Percentiles rank a stretch among this genome's conserved stretches.
phyloP scores from a whole-genome alignment of 2,888 invertebrate genomes.

The Psococerastis gibbosa region DNA sequence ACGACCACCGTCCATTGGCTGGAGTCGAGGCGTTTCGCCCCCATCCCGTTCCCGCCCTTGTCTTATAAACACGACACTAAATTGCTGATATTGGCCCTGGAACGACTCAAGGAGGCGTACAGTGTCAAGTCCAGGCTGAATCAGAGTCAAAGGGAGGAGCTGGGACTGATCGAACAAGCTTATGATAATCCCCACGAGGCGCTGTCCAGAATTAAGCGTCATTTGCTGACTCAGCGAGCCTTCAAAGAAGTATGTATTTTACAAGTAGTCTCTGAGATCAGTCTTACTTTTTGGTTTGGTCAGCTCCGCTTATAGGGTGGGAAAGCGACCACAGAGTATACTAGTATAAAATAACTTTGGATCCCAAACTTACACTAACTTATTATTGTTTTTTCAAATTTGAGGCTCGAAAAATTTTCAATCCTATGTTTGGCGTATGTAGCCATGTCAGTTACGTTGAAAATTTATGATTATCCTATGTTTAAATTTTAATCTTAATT shows the following conservation, averaged over 20 bases:
- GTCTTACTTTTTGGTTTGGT: too few species aligned
- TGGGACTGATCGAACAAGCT: slow-evolving; percentile 97
- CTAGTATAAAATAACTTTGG: too few species aligned
- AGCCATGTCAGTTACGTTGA: too few species aligned
- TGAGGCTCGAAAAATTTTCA: too few species aligned
- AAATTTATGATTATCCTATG: too few species aligned
- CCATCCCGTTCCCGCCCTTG: slow-evolving; percentile 97
- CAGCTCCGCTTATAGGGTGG: too few species aligned
- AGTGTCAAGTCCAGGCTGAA: slow-evolving; percentile 94
- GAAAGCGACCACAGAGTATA: too few species aligned
- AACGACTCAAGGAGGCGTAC: slow-evolving; percentile 92
- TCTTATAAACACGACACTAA: slow-evolving; percentile 99
- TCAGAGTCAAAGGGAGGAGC: slow-evolving; percentile 95
- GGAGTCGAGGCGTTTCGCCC: slow-evolving; percentile 93
- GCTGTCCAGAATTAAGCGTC: slow-evolving; percentile 95
- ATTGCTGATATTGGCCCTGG: slow-evolving; percentile 86
- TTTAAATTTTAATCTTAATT: too few species aligned
- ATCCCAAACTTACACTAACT: too few species aligned
- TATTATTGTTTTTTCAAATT: too few species aligned
- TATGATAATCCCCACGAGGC: slow-evolving; percentile 99
- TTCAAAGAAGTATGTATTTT: slow-evolving; percentile 95
- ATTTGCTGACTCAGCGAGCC: slow-evolving; percentile 91
- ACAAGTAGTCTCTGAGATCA: too few species aligned
- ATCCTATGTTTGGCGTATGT: too few species aligned
- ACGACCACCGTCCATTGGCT: slow-evolving; percentile 99